phyloP scores from a whole-genome alignment of 2,797 vertebrate genomes.

The Chanos chanos region DNA sequence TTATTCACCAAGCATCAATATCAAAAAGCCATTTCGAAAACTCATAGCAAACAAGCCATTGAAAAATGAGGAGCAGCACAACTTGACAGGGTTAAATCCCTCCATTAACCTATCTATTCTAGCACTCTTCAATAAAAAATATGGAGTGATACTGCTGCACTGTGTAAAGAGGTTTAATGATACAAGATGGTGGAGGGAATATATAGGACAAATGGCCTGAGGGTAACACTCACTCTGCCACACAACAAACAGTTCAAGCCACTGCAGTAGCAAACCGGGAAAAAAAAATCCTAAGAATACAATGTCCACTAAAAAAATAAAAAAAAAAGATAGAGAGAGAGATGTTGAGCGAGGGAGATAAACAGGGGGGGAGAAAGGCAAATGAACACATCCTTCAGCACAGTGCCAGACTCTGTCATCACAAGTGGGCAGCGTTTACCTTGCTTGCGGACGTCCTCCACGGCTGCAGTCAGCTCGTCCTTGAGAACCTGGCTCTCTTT shows the following conservation, averaged over 20 bases:
- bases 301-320: no score
- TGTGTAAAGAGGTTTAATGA: slow-evolving; percentile 17
- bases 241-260: slow-evolving; percentile 4
- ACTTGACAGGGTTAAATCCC: slow-evolving; percentile 33
- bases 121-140: neutral
- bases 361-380: no score
- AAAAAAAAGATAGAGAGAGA: no score
- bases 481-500: slow-evolving; percentile 98
- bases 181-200: slow-evolving; percentile 15
- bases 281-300: no score
- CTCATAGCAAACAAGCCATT: slow-evolving; percentile 20
- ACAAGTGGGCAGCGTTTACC: slow-evolving; percentile 65
- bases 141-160: neutral
- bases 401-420: slow-evolving; percentile 1
- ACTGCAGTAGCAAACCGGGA: neutral
- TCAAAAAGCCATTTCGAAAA: slow-evolving; percentile 30
- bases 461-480: slow-evolving; percentile 92
- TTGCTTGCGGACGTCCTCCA: slow-evolving; percentile 98
- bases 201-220: slow-evolving; percentile 2
- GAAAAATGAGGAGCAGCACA: slow-evolving; percentile 21
- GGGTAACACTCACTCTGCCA: neutral
- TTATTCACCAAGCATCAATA: slow-evolving; percentile 18
- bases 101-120: slow-evolving; percentile 23
- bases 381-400: no score
- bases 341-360: no score